These are phyloP conservation scores for Tichodroma muraria DNA, from an alignment of 2,113 vertebrate species.

Conservation along the genomic window DNA sequence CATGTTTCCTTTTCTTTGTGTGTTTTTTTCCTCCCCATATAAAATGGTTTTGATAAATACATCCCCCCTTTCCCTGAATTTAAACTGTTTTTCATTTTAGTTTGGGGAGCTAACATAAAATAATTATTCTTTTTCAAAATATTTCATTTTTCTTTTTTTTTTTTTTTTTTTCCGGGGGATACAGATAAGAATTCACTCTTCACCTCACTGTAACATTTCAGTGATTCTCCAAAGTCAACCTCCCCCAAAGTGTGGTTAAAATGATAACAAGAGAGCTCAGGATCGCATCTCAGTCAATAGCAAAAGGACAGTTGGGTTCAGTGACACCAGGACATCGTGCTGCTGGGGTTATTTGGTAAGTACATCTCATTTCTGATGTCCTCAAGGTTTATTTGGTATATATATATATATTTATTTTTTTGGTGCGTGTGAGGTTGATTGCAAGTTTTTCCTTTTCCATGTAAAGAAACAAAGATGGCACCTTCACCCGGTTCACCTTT, in stretches of 20 bases:
- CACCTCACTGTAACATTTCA: background rate
- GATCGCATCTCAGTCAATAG: background rate
- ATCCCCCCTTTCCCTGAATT: rapidly evolving
- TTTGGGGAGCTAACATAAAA: background rate
- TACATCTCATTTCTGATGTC: background rate
- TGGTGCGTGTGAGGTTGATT: background rate
- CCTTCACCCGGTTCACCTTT: background rate
- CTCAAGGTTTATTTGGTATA: background rate
- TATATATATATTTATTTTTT: background rate
- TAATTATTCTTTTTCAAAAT: background rate
- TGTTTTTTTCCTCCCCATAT: background rate
- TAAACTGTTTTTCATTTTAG: background rate
- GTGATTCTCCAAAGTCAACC: background rate
- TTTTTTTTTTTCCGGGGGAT: background rate
- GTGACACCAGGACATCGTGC: background rate
- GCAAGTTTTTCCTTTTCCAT: background rate
- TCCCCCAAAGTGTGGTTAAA: background rate
- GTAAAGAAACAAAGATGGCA: background rate
- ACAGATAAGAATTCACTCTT: background rate
- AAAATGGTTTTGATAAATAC: background rate
- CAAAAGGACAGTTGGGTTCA: background rate
- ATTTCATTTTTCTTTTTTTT: background rate
- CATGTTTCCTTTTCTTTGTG: background rate
- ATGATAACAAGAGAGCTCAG: background rate
- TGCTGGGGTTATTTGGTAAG: background rate